A percentile compares a stretch with the other conserved stretches of the same genome.
Conservation (phyloP, 2,797 vertebrate genomes). For the Perodicticus potto region DNA sequence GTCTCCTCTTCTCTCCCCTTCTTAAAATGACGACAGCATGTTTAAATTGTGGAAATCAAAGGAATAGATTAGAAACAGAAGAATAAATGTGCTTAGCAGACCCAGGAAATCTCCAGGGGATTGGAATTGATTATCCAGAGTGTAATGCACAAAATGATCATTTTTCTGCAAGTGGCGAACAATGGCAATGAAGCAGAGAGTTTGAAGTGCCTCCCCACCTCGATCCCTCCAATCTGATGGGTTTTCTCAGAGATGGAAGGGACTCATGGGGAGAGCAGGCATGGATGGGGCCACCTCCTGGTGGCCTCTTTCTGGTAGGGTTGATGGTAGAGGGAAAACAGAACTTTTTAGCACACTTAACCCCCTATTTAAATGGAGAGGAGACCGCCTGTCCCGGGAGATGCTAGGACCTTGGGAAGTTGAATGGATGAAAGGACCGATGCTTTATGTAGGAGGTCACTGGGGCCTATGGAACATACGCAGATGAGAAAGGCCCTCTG, state of each 20-base stretch:
- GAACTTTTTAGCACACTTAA: background rate
- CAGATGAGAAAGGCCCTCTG: background rate
- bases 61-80: constrained; percentile 70
- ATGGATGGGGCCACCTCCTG: background rate
- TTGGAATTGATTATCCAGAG: constrained; percentile 63
- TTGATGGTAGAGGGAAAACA: background rate
- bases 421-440: background rate
- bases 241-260: constrained; percentile 13
- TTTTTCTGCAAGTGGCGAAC: constrained; percentile 27
- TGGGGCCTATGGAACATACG: background rate
- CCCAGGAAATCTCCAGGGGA: constrained; percentile 68
- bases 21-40: constrained; percentile 70
- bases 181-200: background rate
- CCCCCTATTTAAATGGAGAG: constrained; percentile 25
- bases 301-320: background rate
- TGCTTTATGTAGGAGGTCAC: background rate
- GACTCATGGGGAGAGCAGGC: background rate
- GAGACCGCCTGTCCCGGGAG: background rate
- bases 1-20: constrained; percentile 49
- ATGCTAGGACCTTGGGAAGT: background rate
- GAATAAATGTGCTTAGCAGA: constrained; percentile 70
- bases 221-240: background rate
- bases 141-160: constrained; percentile 70
- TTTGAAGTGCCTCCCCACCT: background rate
- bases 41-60: constrained; percentile 77